Evolutionary conservation across 1,140 invertebrate species (phyloP), one percentile per base, ranked within the genome.

Genomic region (Piezodorus guildinii): DNA sequence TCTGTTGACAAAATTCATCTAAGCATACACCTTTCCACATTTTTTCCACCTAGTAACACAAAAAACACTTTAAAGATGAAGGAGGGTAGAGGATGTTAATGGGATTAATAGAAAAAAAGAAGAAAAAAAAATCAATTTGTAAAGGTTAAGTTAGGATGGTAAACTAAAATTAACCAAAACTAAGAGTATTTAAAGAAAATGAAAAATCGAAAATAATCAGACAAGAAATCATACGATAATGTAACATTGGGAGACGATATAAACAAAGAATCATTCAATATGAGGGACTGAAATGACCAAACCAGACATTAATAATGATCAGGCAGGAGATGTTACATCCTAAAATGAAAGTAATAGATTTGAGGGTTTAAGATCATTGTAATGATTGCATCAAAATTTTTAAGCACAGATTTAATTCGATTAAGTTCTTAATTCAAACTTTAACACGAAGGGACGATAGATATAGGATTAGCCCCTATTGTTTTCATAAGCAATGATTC

Each of bases 1-100:
- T 64, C 25, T 63, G 39, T 25, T 62, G 54, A 34, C 68, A 69
- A 45, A 17, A 52, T 16, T 69, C 68, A 51, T 69, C 68, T 44
- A 51, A 19, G 46, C 68, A 69, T 21, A 44, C 52, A 21, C 66
- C 65, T 54, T 59, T 63, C 65, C 65, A 66, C 65, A 66, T 66
- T 49, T 58, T 64, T 63, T 14, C 12, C 12, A 62, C 23, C 60
- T 49, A 62, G 45, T 39, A 58, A 23, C 16, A 23, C 19, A 58
- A 27, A 49, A 21, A 49, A 17, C 46, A 49, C 46, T 21, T 49
- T 17, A 39, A 39, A 39, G 34, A 12, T 39, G 34, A 39, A 39
- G 34, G 34, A 39, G 34, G 34, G 9, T 39, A 39, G 6, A 6
- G 12, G 9, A 1, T 39, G 34, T 39, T 10, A 39, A 39, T 10